A percentile compares a stretch with the other conserved stretches of the same genome.
Evolutionary conservation across 1,140 invertebrate genomes (phyloP).

Genomic region (Andricus grossulariae): DNA sequence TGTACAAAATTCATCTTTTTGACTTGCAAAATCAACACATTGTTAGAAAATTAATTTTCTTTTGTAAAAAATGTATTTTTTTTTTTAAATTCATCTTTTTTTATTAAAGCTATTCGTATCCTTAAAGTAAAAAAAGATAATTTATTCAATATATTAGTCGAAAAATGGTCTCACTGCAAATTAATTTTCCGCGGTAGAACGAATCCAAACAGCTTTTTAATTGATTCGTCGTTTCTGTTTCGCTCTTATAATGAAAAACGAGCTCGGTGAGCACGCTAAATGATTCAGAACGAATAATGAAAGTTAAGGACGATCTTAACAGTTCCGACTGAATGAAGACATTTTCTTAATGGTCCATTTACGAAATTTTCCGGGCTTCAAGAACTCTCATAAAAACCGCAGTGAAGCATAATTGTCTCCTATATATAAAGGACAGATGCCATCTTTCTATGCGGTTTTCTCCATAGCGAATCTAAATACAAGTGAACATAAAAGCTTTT

Average conservation of each 20-base stretch:
- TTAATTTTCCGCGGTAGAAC: background rate
- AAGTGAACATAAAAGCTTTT: background rate
- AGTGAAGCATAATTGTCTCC: conserved; percentile 13
- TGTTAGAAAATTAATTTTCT: too few relatives aligned
- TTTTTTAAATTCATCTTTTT: too few relatives aligned
- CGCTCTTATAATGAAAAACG: conserved; percentile 11
- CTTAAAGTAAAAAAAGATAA: too few relatives aligned
- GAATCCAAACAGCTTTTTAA: conserved; percentile 6
- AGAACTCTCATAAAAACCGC: conserved; percentile 15
- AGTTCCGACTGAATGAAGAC: conserved; percentile 18
- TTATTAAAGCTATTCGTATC: too few relatives aligned
- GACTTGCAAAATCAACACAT: too few relatives aligned
- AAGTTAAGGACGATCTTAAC: conserved; percentile 17
- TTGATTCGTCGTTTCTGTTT: conserved; percentile 7
- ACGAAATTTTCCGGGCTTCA: background rate
- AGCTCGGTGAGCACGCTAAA: background rate
- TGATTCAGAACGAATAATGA: conserved; percentile 22
- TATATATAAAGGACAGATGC: conserved; percentile 8
- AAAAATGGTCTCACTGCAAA: too few relatives aligned
- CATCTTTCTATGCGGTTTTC: background rate
- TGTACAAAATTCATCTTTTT: too few relatives aligned
- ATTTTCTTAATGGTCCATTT: conserved; percentile 30
- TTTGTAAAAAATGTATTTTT: too few relatives aligned
- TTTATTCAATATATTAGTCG: too few relatives aligned
- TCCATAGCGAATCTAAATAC: background rate